A percentile compares a stretch with the other conserved stretches of the same genome.
These are phyloP conservation scores for Poecilia latipinna DNA, from an alignment of 2,113 vertebrate species.

Conservation along the genomic window DNA sequence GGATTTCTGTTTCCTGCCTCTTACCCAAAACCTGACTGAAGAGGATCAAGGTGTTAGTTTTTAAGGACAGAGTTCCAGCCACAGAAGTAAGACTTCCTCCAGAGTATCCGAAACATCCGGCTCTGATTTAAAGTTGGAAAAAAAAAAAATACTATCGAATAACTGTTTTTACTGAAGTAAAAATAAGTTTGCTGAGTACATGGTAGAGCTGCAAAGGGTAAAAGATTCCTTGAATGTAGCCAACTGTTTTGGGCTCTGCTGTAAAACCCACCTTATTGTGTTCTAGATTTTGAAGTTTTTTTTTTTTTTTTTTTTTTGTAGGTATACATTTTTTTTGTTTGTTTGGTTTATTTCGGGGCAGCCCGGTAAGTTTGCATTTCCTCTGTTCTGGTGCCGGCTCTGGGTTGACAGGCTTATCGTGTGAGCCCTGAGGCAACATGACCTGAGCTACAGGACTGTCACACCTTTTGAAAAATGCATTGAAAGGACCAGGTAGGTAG, in stretches of 20 bases:
- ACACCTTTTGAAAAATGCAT: not conserved
- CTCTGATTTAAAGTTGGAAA: too few species aligned
- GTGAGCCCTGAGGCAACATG: slow-evolving; percentile 45
- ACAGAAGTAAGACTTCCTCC: too few species aligned
- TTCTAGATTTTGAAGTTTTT: slow-evolving; percentile 9
- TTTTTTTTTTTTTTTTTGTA: not conserved
- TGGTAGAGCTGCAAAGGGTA: not conserved
- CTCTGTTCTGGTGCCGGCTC: slow-evolving; percentile 42
- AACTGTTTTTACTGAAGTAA: too few species aligned
- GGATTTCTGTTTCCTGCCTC: too few species aligned
- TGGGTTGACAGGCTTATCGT: slow-evolving; percentile 47
- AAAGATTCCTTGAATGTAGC: not conserved
- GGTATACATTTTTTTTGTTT: slow-evolving; percentile 15
- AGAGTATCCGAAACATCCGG: too few species aligned
- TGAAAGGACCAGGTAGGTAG: slow-evolving; percentile 13
- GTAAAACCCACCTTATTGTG: slow-evolving; percentile 8
- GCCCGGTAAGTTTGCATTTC: slow-evolving; percentile 19
- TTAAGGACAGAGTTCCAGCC: too few species aligned
- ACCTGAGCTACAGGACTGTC: slow-evolving; percentile 36
- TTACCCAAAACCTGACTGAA: too few species aligned
- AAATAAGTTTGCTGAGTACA: too few species aligned
- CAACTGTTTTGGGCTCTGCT: slow-evolving; percentile 7
- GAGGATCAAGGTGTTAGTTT: too few species aligned
- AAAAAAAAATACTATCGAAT: too few species aligned
- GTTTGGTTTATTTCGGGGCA: slow-evolving; percentile 14